Conservation (phyloP, 2,113 vertebrate genomes). For the Periophthalmus modestus region DNA sequence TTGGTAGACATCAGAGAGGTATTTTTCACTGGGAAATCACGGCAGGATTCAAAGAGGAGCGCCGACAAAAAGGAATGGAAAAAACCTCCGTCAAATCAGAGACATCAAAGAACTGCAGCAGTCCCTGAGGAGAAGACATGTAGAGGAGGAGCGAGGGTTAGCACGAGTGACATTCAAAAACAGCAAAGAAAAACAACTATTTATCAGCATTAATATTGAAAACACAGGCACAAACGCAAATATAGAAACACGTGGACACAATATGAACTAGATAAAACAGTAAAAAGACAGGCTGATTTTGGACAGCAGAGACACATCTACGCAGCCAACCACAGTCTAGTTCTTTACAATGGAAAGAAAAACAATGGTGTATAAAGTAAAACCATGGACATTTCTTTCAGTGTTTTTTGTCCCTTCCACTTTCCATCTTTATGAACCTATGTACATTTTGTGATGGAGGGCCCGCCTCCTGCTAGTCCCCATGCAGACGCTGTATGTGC, state of each 20-base stretch:
- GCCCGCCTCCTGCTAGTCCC: too few species aligned
- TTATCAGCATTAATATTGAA: conserved; percentile 8
- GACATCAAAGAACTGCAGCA: conserved; percentile 58
- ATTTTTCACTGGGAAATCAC: conserved; percentile 34
- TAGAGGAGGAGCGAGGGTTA: conserved; percentile 25
- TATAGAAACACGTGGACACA: background rate
- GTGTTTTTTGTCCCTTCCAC: too few species aligned
- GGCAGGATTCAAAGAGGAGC: conserved; percentile 41
- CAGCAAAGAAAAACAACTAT: background rate
- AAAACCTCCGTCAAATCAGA: conserved; percentile 57
- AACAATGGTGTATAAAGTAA: too few species aligned
- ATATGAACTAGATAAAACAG: background rate
- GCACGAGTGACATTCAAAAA: background rate
- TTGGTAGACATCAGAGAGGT: conserved; percentile 31
- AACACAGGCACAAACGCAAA: background rate
- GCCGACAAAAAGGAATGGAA: conserved; percentile 16
- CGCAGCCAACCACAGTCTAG: background rate
- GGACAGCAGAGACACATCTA: background rate
- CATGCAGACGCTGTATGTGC: too few species aligned
- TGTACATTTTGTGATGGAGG: too few species aligned
- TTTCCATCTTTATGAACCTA: too few species aligned
- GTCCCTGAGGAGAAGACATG: conserved; percentile 59
- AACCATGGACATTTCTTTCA: too few species aligned
- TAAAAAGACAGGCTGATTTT: background rate
- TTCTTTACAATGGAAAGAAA: too few species aligned